phyloP scores from a whole-genome alignment of 2,797 vertebrate species.

The Fistularia tabacaria region DNA sequence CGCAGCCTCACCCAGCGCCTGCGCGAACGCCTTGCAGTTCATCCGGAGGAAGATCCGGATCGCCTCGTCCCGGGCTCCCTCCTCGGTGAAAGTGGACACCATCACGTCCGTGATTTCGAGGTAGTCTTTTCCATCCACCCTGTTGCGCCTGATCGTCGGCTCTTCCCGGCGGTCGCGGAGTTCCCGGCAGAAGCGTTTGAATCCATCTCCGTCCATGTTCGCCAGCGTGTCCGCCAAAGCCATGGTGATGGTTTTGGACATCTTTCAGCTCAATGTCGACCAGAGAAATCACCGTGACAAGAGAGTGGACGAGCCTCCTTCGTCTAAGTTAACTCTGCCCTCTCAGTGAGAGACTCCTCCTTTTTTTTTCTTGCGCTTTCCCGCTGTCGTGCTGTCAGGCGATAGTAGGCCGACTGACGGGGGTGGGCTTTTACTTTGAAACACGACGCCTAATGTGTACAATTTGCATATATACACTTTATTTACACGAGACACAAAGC shows the following conservation, averaged over 20 bases:
- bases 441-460: too few relatives aligned
- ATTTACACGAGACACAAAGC: constrained; percentile 58
- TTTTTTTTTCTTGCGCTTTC: too few relatives aligned
- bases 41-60: constrained; percentile 5
- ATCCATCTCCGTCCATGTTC: rapidly evolving
- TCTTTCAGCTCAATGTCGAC: not conserved
- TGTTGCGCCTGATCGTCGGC: not conserved
- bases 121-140: not conserved
- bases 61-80: not conserved
- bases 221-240: constrained; percentile 2
- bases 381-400: too few relatives aligned
- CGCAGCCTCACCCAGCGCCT: not conserved
- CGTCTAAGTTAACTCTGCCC: not conserved
- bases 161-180: constrained; percentile 12
- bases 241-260: not conserved
- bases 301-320: not conserved
- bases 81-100: constrained; percentile 26
- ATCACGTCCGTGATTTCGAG: constrained; percentile 10
- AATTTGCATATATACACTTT: constrained; percentile 52
- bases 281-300: too few relatives aligned
- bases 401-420: too few relatives aligned
- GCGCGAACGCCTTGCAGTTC: not conserved
- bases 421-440: too few relatives aligned
- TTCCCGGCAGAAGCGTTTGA: not conserved
- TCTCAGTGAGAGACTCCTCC: not conserved